phyloP scores from a whole-genome alignment of 1,140 invertebrate genomes.

The Leguminivora glycinivorella region DNA sequence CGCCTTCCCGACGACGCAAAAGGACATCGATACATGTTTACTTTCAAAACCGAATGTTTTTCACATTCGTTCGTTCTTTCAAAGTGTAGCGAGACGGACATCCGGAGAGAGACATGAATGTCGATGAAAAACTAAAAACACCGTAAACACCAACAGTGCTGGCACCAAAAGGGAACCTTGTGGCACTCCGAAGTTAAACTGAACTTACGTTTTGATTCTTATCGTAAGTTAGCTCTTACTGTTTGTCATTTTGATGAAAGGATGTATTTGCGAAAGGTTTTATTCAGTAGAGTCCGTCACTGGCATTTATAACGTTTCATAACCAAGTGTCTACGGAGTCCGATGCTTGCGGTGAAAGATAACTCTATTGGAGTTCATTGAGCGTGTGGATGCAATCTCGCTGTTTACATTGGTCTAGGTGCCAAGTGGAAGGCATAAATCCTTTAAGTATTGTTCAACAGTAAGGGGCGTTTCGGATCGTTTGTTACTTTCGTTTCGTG shows the following conservation, averaged over 20 bases:
- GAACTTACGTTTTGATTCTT: not conserved
- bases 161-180: not conserved
- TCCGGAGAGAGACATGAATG: conserved; percentile 11
- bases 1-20: conserved; percentile 22
- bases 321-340: not conserved
- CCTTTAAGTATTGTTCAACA: conserved; percentile 20
- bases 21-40: conserved; percentile 27
- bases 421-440: conserved; percentile 25
- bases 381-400: conserved; percentile 23
- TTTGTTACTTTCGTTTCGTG: conserved; percentile 8
- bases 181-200: not conserved
- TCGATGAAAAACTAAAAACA: not conserved
- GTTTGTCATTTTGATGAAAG: not conserved
- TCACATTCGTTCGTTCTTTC: conserved; percentile 22
- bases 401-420: conserved; percentile 26
- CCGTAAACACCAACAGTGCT: not conserved
- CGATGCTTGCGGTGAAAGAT: conserved; percentile 22
- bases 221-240: not conserved
- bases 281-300: not conserved
- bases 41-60: conserved; percentile 23
- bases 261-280: not conserved
- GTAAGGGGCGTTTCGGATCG: not conserved
- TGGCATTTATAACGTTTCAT: not conserved
- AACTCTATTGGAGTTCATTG: conserved; percentile 29
- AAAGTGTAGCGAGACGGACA: conserved; percentile 23